Conservation (phyloP, 2,797 vertebrate species). For the Myiotriccus ornatus region DNA sequence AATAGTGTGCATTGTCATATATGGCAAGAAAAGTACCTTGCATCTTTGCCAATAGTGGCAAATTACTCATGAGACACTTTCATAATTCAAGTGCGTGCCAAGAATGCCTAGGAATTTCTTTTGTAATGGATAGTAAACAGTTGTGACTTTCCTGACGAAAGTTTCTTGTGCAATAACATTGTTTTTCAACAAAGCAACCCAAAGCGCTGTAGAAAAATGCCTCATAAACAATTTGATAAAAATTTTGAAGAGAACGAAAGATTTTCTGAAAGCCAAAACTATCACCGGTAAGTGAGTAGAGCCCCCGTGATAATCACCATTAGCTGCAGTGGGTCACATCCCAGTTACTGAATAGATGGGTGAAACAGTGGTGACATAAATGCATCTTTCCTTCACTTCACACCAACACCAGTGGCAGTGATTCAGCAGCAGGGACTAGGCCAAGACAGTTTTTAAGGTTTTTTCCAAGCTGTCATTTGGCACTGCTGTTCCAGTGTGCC, state of each 20-base stretch:
- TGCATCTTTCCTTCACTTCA: background rate
- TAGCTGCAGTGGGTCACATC: background rate
- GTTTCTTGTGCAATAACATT: background rate
- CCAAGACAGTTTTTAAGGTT: background rate
- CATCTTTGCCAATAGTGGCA: background rate
- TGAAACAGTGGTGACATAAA: background rate
- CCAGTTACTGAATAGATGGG: background rate
- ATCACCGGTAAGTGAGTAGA: background rate
- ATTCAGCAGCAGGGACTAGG: background rate
- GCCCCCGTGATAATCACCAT: background rate
- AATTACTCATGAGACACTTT: background rate
- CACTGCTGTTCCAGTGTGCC: background rate
- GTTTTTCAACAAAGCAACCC: background rate
- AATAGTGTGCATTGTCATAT: background rate
- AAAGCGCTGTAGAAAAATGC: background rate
- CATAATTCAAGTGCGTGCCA: background rate
- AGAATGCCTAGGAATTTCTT: background rate
- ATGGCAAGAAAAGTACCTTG: background rate
- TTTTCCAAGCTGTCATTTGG: background rate
- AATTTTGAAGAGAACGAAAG: background rate
- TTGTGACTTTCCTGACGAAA: background rate
- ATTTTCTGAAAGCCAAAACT: background rate
- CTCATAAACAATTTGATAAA: background rate
- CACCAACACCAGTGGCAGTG: background rate
- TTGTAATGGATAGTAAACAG: background rate